phyloP scores from a whole-genome alignment of 2,888 invertebrate species.

The Drosophila anceps region DNA sequence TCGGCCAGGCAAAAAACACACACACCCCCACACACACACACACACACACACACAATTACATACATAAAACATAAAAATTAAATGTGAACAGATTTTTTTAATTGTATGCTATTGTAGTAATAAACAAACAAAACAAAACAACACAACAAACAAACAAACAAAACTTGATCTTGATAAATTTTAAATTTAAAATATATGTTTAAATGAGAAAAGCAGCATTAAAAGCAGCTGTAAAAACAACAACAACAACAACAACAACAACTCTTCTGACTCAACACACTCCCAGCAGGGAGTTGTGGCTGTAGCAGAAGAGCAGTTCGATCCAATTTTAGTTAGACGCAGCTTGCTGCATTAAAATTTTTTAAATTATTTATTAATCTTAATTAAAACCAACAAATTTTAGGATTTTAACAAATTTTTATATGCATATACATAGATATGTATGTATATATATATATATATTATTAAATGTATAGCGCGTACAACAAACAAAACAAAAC shows the following conservation, averaged over 20 bases:
- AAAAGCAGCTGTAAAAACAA: conserved; percentile 6
- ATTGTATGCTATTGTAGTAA: conserved; percentile 69
- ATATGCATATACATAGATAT: conserved; percentile 28
- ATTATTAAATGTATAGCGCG: conserved; percentile 78
- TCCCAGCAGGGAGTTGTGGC: neutral
- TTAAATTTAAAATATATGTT: conserved; percentile 71
- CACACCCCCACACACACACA: conserved; percentile 47
- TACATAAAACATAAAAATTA: conserved; percentile 40
- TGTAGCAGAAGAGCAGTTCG: conserved; percentile 27
- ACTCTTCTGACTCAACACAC: conserved; percentile 5
- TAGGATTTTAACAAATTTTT: conserved; percentile 81
- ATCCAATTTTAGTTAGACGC: conserved; percentile 81
- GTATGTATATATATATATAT: conserved; percentile 28
- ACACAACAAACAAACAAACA: conserved; percentile 54
- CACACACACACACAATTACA: conserved; percentile 35
- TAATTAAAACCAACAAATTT: conserved; percentile 81
- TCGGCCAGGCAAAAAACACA: conserved; percentile 61
- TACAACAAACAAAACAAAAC: conserved; percentile 57
- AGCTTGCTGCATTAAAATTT: conserved; percentile 78
- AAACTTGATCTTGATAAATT: conserved; percentile 75
- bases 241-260: too few species aligned
- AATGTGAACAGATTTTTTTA: conserved; percentile 76
- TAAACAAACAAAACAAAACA: conserved; percentile 36
- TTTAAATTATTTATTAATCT: conserved; percentile 81
- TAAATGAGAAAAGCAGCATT: conserved; percentile 42